Evolutionary conservation across 2,797 vertebrate genomes (phyloP).

Genomic region (Stomatorhinus walkeri): DNA sequence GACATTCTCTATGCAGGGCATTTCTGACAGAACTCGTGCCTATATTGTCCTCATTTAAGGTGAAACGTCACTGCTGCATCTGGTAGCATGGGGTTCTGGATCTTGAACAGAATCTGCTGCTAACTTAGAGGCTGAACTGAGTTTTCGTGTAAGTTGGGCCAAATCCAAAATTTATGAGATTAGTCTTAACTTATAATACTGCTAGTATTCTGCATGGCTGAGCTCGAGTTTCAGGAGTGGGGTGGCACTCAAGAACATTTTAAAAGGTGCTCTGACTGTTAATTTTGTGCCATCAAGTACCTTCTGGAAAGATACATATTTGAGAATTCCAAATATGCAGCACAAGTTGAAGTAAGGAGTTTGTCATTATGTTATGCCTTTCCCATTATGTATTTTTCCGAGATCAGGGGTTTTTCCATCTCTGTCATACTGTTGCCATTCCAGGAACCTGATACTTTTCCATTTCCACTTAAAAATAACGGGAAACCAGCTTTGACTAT

Average conservation of each 20-base stretch:
- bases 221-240: not conserved
- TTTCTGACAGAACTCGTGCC: not conserved
- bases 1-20: not conserved
- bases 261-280: not conserved
- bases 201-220: not conserved
- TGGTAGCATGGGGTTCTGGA: not conserved
- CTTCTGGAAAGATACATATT: not conserved
- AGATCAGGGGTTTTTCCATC: not conserved
- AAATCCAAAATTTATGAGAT: not conserved
- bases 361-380: constrained; percentile 15
- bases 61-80: not conserved
- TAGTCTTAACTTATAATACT: not conserved
- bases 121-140: not conserved
- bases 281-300: constrained; percentile 13
- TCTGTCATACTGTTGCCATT: not conserved
- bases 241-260: not conserved
- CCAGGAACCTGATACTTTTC: not conserved
- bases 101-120: not conserved
- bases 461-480: not conserved
- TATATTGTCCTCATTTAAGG: not conserved
- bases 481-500: not conserved
- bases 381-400: not conserved
- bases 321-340: not conserved
- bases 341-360: not conserved
- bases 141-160: not conserved